phyloP scores from a whole-genome alignment of 2,113 vertebrate species.

The Spea bombifrons region DNA sequence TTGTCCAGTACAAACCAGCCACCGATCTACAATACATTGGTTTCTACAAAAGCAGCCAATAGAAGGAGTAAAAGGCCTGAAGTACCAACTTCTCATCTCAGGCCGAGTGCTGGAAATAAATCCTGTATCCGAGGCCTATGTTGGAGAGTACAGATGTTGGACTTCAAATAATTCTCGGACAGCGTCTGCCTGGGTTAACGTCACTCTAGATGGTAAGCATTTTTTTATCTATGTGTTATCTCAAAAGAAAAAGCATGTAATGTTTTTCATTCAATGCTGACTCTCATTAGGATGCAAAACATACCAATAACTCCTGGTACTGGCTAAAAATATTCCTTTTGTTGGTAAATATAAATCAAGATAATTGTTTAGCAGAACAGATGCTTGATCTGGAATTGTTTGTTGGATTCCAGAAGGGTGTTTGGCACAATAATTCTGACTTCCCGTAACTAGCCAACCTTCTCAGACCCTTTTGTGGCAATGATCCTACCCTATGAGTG shows the following conservation, averaged over 20 bases:
- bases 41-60: slow-evolving; percentile 64
- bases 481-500: too few relatives aligned
- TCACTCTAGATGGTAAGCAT: slow-evolving; percentile 70
- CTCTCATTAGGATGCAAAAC: too few relatives aligned
- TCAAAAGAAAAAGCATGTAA: background rate
- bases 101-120: slow-evolving; percentile 77
- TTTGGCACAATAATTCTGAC: too few relatives aligned
- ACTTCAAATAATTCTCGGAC: slow-evolving; percentile 59
- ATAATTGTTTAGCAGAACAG: too few relatives aligned
- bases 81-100: slow-evolving; percentile 62
- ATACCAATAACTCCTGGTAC: too few relatives aligned
- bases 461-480: too few relatives aligned
- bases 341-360: too few relatives aligned
- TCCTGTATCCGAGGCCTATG: slow-evolving; percentile 61
- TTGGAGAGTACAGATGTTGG: slow-evolving; percentile 67
- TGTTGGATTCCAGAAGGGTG: too few relatives aligned
- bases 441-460: too few relatives aligned
- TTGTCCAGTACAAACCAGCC: slow-evolving; percentile 64
- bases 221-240: background rate
- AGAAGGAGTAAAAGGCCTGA: slow-evolving; percentile 55
- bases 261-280: background rate
- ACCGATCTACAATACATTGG: slow-evolving; percentile 68
- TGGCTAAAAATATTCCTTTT: too few relatives aligned
- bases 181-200: slow-evolving; percentile 70
- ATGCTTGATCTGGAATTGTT: too few relatives aligned